Evolutionary conservation across 2,888 invertebrate species (phyloP).

Genomic region (Sabatieria punctata): DNA sequence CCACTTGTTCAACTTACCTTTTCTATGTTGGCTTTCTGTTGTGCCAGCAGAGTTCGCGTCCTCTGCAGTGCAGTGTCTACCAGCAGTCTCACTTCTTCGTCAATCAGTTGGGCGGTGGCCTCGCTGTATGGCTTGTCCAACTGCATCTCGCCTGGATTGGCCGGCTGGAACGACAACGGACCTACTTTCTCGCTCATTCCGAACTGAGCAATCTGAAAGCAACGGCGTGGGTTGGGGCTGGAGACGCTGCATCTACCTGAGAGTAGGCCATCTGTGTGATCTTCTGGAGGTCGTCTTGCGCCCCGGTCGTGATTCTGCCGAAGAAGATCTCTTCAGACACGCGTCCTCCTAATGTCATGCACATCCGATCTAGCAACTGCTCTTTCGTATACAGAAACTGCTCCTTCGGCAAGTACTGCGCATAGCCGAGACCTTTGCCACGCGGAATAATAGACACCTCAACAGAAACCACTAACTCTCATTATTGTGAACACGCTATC

Average conservation of each 20-base stretch:
- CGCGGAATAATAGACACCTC: conserved; percentile 86
- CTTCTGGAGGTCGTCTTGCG: conserved; percentile 93
- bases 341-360: conserved; percentile 95
- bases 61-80: conserved; percentile 59
- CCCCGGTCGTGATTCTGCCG: conserved; percentile 84
- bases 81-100: conserved; percentile 65
- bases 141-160: conserved; percentile 74
- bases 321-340: conserved; percentile 96
- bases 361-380: conserved; percentile 67
- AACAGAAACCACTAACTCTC: too few relatives aligned
- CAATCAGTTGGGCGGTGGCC: conserved; percentile 84
- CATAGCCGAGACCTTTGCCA: conserved; percentile 94
- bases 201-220: conserved; percentile 60
- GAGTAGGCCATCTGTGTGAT: conserved; percentile 95
- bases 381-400: conserved; percentile 91
- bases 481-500: too few relatives aligned
- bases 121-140: conserved; percentile 61
- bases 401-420: conserved; percentile 95
- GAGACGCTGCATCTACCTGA: conserved; percentile 45
- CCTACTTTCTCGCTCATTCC: conserved; percentile 97
- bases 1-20: conserved; percentile 47
- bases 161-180: conserved; percentile 85
- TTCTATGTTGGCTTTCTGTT: conserved; percentile 67
- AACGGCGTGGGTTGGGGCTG: neutral
- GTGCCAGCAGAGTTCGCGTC: conserved; percentile 55